Percentiles rank a stretch among this genome's conserved stretches.
These are phyloP conservation scores for Ruditapes philippinarum DNA, from an alignment of 1,140 invertebrate species.

Conservation along the genomic window DNA sequence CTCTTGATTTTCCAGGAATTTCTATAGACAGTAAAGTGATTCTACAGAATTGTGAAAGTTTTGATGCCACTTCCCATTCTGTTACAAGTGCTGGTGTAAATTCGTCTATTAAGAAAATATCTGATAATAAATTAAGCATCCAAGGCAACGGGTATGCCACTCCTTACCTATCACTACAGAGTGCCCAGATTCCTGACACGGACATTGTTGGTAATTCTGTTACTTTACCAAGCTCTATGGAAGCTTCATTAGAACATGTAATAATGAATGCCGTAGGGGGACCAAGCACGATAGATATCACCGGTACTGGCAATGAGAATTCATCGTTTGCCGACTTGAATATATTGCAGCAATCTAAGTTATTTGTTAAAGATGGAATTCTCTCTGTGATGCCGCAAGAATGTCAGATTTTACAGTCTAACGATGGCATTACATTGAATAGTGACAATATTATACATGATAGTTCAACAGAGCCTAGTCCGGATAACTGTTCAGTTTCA, in stretches of 20 bases:
- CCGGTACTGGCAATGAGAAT: not conserved
- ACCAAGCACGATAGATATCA: not conserved
- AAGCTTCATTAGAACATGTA: conserved; percentile 22
- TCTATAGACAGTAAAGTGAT: conserved; percentile 49
- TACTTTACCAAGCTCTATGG: conserved; percentile 13
- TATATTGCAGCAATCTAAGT: conserved; percentile 6
- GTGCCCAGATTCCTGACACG: not conserved
- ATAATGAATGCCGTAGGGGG: conserved; percentile 23
- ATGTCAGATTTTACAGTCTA: not conserved
- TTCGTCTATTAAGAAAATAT: not conserved
- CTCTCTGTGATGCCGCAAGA: conserved; percentile 42
- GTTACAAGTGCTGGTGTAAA: not conserved
- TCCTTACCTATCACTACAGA: conserved; percentile 33
- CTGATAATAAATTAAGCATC: conserved; percentile 2
- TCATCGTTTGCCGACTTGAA: not conserved
- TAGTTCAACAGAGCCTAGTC: not conserved
- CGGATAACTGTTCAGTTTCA: not conserved
- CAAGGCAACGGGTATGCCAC: conserved; percentile 45
- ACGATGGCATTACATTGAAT: not conserved
- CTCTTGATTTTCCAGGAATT: conserved; percentile 53
- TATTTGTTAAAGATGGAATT: conserved; percentile 43
- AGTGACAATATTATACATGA: not conserved
- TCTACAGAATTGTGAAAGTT: conserved; percentile 8
- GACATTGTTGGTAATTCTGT: not conserved
- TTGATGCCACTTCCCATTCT: not conserved